phyloP scores from a whole-genome alignment of 2,888 invertebrate species.

The Tenthredo scrophulariae region DNA sequence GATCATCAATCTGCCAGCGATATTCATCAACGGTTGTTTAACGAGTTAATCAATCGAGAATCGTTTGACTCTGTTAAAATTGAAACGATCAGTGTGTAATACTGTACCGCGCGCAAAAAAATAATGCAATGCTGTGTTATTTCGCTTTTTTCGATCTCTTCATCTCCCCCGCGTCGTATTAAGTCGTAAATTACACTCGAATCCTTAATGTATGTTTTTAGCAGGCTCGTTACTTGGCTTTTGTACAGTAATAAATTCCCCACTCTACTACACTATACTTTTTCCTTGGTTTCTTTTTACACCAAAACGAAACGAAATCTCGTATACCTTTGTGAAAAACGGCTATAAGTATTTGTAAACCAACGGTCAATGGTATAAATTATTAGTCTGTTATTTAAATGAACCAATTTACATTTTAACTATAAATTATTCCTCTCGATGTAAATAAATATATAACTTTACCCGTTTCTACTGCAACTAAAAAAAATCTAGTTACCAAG shows the following conservation, averaged over 20 bases:
- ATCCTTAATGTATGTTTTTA: slow-evolving; percentile 41
- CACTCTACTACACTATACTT: background rate
- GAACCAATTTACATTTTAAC: slow-evolving; percentile 51
- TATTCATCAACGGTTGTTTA: background rate
- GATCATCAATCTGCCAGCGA: background rate
- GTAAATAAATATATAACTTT: background rate
- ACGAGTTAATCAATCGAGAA: background rate
- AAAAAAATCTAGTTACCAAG: background rate
- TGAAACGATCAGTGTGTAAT: background rate
- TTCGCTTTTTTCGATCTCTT: background rate
- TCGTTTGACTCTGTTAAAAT: background rate
- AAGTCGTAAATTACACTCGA: slow-evolving; percentile 38
- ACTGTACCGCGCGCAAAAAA: background rate
- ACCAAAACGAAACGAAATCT: slow-evolving; percentile 9
- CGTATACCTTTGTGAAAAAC: background rate
- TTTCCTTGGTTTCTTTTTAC: background rate
- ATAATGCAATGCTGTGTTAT: background rate
- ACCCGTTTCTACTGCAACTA: background rate
- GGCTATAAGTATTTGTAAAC: slow-evolving; percentile 2
- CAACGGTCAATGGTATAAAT: slow-evolving; percentile 43
- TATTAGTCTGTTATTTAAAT: slow-evolving; percentile 53
- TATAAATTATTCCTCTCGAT: background rate
- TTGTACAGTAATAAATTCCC: slow-evolving; percentile 40
- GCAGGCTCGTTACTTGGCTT: slow-evolving; percentile 43
- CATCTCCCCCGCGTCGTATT: slow-evolving; percentile 29